Evolutionary conservation across 2,888 invertebrate genomes (phyloP).

Genomic region (Drosophila eohydei): DNA sequence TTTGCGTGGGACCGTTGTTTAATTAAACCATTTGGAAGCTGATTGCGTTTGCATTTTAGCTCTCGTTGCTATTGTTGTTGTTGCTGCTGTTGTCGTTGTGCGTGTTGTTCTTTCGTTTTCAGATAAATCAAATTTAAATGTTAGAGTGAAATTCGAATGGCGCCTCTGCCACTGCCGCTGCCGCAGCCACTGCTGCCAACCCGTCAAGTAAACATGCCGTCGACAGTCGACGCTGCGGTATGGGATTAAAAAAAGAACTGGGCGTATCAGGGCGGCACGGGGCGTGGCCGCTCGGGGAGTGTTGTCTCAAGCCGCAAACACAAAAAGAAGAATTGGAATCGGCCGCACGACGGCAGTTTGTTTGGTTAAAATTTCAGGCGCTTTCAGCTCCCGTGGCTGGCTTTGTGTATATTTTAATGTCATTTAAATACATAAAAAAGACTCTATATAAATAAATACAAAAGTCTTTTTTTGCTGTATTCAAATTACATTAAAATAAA

Average conservation of each 20-base stretch:
- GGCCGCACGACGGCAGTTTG: constrained; percentile 10
- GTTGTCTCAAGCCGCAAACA: constrained; percentile 33
- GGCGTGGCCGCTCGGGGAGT: background rate
- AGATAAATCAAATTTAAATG: constrained; percentile 71
- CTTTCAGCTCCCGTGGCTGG: constrained; percentile 15
- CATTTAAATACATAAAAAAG: constrained; percentile 57
- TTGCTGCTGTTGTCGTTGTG: background rate
- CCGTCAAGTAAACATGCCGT: constrained; percentile 15
- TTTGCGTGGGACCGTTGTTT: constrained; percentile 33
- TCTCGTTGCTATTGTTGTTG: constrained; percentile 14
- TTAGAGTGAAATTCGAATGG: constrained; percentile 65
- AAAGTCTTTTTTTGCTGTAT: background rate
- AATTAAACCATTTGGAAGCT: constrained; percentile 70
- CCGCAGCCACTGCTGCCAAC: constrained; percentile 5
- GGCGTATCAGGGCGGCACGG: background rate
- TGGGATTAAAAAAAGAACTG: background rate
- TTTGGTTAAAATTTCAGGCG: constrained; percentile 11
- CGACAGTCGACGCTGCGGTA: background rate
- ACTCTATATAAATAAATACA: constrained; percentile 2
- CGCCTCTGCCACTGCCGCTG: constrained; percentile 9
- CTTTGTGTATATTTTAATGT: constrained; percentile 44
- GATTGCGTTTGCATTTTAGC: constrained; percentile 63
- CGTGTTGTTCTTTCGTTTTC: constrained; percentile 20
- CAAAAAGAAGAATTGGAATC: constrained; percentile 22
- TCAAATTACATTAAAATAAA: background rate